Evolutionary conservation across 2,797 vertebrate genomes (phyloP), one percentile per base, ranked within the genome.

Genomic region (Cyclopterus lumpus): DNA sequence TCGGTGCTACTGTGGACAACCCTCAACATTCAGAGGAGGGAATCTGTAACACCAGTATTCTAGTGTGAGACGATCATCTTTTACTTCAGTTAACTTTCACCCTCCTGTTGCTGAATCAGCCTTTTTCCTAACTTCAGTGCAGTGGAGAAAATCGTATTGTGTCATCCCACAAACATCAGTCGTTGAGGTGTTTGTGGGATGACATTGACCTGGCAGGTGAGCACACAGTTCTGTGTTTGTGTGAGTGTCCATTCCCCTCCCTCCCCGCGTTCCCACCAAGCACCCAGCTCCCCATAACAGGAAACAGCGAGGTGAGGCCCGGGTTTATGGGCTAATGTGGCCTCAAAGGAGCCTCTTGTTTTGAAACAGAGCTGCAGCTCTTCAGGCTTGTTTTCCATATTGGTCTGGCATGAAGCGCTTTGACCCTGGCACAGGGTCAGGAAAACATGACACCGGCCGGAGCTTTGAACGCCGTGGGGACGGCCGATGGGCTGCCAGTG

Each of bases 311-410:
- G 93, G 91, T 93, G 93, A 94, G 91, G 89, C 88, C 90, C 81
- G 84, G 90, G 91, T 92, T 91, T 93, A 88, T 86, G 86, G 91
- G 85, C 88, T 91, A 89, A 88, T 77, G 70, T 30, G 57, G 82
- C 84, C 92, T 93, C 89, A 92, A 92, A 93, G 87, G 86, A 91
- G 89, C 82, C 80, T 92, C 89, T 94, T 93, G 92, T 93, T 93
- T 89, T 88, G 58, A 88, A 88, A 89, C 89, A 91, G 88, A 84
- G 88, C 88, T 86, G 86, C 80, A 86, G 87, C 90, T 92, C 91
- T 92, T 93, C 85, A 83, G 82, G 77, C 87, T 87, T 89, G 85
- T 89, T 92, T 92, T 91, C 89, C 92, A 86, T 86, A 73, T 89
- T 89, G 87, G 82, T 91, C 90, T 93, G 92, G 88, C 84, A 34